Base-by-base conservation (phyloP, 2,888 invertebrate species). In the Diadegma fenestrale region DNA sequence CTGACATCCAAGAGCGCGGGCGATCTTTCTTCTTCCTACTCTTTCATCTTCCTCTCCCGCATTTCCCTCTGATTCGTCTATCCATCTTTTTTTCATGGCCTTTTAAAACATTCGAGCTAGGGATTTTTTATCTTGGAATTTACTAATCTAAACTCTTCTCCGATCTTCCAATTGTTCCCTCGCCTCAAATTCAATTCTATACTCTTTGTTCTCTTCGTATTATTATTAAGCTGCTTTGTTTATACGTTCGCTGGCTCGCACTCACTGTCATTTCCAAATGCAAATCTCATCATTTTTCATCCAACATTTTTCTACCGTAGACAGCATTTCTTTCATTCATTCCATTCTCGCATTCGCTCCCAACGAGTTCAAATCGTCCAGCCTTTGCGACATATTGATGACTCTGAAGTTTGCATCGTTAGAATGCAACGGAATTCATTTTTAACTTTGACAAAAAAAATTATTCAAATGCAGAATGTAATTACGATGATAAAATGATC, bases 1-100 rank as follows among this genome's bases (percentile, higher is more conserved):
- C 92, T 92, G 92, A 92, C 92, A 92, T 92, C 92, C 89, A 87
- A 88, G 89, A 89, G 90, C 87, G 87, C 87, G 86, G 85, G 83
- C 81, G 86, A 89, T 86, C 87, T 89, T 88, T 88, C 88, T 88
- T 89, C 89, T 84, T 88, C 85, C 86, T 83, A 83, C 88, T 86
- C 75, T 43, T 80, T 45, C 51, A 19, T 61, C 41, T 63, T 61
- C 45, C 43, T 61, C 51, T 61, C 63, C 80, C 22, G n/a, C n/a
- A 73, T 69, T 58, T 72, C 80, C 33, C 48, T 73, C 41, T 54
- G 71, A 71, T 64, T 73, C 63, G 54, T 66, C 64, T 54, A 64
- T 73, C 80, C 54, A 41, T 37, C 41, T 73, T 66, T 54, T 30
- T 51, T 81, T 69, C 54, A 54, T 37, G 51, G 45, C 80, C 71